Percentiles rank a stretch among this genome's conserved stretches.
Evolutionary conservation across 2,888 invertebrate genomes (phyloP).

Genomic region (Ganaspis brasiliensis): DNA sequence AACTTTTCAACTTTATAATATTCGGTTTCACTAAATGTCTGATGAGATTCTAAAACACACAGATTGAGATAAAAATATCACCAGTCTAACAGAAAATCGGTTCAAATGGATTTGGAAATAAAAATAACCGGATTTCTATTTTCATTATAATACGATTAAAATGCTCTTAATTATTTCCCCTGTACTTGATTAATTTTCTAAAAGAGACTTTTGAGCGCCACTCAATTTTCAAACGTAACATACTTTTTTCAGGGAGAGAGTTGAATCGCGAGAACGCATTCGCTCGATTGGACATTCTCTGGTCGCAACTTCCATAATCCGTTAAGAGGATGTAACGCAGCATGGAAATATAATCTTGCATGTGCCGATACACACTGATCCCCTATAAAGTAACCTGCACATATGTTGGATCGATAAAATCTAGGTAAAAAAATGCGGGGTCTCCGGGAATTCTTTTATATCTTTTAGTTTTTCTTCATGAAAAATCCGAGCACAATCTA

Average conservation of each 20-base stretch:
- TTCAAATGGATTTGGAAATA: no score
- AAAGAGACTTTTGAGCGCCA: conserved; percentile 5
- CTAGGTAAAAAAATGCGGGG: conserved; percentile 7
- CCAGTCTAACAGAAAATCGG: no score
- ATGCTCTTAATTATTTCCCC: neutral
- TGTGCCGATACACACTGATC: conserved; percentile 30
- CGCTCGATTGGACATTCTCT: conserved; percentile 31
- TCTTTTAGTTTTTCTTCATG: neutral
- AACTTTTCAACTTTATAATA: no score
- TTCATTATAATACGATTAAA: neutral
- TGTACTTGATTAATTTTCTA: neutral
- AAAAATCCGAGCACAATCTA: conserved; percentile 8
- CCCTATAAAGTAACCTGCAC: conserved; percentile 6
- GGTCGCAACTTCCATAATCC: conserved; percentile 21
- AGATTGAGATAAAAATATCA: no score
- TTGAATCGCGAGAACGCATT: conserved; percentile 22
- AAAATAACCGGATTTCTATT: neutral
- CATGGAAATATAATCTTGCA: conserved; percentile 34
- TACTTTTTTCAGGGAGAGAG: neutral
- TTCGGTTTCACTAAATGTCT: no score
- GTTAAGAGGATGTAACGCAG: conserved; percentile 35
- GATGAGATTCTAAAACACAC: no score
- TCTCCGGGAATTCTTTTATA: neutral
- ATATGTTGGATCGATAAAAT: conserved; percentile 21
- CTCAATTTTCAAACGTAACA: neutral